Conservation (phyloP, 2,888 invertebrate species). For the Saturnia pavonia region DNA sequence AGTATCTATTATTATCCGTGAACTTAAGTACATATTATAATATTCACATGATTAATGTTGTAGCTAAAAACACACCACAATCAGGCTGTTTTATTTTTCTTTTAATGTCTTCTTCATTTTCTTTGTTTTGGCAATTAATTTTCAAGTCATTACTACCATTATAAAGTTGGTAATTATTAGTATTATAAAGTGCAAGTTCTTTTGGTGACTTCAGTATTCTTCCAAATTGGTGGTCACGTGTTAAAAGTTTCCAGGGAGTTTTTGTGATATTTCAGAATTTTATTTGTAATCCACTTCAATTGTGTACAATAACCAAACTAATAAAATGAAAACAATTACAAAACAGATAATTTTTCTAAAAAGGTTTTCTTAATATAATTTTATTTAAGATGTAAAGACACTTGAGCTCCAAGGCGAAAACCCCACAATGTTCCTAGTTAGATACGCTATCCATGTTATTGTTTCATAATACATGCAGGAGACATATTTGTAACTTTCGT, state of each 20-base stretch:
- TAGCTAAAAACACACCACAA: background rate
- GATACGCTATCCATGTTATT: background rate
- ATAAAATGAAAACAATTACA: no score
- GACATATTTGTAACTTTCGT: constrained; percentile 52
- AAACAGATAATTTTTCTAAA: no score
- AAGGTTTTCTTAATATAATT: no score
- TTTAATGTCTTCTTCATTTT: background rate
- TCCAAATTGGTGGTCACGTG: background rate
- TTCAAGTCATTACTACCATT: background rate
- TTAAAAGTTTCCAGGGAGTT: background rate
- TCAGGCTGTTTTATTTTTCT: background rate
- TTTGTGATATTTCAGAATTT: background rate
- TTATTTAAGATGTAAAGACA: background rate
- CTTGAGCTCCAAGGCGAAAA: background rate
- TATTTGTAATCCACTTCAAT: no score
- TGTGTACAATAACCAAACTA: no score
- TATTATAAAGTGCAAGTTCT: background rate
- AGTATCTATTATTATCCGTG: background rate
- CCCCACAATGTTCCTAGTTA: background rate
- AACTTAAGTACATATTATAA: background rate
- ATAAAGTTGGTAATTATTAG: background rate
- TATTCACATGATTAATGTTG: background rate
- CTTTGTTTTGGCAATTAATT: background rate
- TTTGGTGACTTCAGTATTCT: background rate
- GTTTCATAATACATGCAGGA: background rate